Base-by-base conservation (phyloP, 2,888 invertebrate genomes). In the Drosophila yooni region DNA sequence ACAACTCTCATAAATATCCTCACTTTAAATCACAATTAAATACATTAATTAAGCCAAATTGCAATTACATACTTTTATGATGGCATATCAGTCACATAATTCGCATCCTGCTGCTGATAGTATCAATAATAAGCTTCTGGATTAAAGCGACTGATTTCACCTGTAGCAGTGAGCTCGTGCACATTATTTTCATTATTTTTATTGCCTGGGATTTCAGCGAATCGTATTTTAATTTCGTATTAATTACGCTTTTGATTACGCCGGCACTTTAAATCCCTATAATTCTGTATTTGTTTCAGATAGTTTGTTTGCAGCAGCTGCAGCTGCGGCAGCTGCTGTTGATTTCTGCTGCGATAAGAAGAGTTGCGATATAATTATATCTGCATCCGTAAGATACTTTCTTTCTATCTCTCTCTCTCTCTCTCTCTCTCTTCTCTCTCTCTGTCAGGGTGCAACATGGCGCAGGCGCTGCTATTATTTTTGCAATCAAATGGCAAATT, bases 401-500 rank as follows among this genome's bases (percentile, higher is more conserved):
- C 3, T 13, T 8, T 52, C 51, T 29, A 1, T 31, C 51, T 27
- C 21, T 31, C 1, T 51, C n/a, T 6, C n/a, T n/a, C 18, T 38
- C 36, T 6, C 34, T 21, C 8, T 8, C 5, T 31, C 51, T 8
- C 7, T 34, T 21, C n/a, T 43, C 8, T 48, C 2, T 8, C 1
- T 34, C 36, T n/a, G 18, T 10, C 13, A 11, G n/a, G 15, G 4
- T 59, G 48, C 34, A 27, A n/a, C 5, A 10, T 10, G 6, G 27
- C 34, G 36, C 33, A 48, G 10, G 11, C 34, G 27, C 27, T 52
- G 38, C 60, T 64, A 40, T 57, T 57, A 61, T 48, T 48, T 46
- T 54, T 50, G 79, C 73, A 76, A 83, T 79, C 76, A 81, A 51
- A 79, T 67, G 43, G 51, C 76, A 68, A 86, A 81, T 81, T 79